A percentile compares a stretch with the other conserved stretches of the same genome.
Evolutionary conservation across 2,888 invertebrate species (phyloP).

Genomic region (Coleophora deauratella): DNA sequence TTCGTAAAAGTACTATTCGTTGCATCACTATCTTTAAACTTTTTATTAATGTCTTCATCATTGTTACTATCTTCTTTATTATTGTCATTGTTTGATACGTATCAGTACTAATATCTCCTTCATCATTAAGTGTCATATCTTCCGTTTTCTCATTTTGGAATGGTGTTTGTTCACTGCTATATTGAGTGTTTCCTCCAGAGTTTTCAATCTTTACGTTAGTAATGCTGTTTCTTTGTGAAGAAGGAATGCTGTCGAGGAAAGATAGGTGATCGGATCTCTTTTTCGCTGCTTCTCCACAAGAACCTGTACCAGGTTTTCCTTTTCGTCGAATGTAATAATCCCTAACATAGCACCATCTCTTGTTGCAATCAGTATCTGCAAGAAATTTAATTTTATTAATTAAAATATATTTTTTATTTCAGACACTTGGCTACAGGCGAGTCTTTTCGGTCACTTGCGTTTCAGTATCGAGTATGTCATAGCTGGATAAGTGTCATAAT

Average conservation of each 20-base stretch:
- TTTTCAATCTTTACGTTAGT: slow-evolving; percentile 10
- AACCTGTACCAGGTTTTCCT: slow-evolving; percentile 25
- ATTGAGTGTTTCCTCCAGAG: too few species aligned
- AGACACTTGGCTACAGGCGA: background rate
- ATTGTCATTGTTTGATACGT: background rate
- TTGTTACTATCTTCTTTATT: too few species aligned
- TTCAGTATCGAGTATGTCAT: background rate
- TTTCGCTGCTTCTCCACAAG: slow-evolving; percentile 26
- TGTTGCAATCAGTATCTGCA: slow-evolving; percentile 22
- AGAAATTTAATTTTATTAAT: background rate
- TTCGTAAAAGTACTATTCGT: too few species aligned
- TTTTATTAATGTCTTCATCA: background rate
- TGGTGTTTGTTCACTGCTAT: too few species aligned
- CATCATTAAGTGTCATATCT: too few species aligned
- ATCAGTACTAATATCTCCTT: background rate
- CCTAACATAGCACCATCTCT: slow-evolving; percentile 29
- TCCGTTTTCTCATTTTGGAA: too few species aligned
- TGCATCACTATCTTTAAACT: background rate
- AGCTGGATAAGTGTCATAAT: background rate
- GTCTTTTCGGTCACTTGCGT: background rate
- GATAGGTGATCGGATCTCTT: slow-evolving; percentile 22
- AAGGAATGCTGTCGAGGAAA: slow-evolving; percentile 19
- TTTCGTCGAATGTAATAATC: slow-evolving; percentile 31
- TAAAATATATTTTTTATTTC: background rate
- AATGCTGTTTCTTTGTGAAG: slow-evolving; percentile 15